Evolutionary conservation across 2,888 invertebrate species (phyloP), one percentile per base, ranked within the genome.

Genomic region (Alcis repandata): DNA sequence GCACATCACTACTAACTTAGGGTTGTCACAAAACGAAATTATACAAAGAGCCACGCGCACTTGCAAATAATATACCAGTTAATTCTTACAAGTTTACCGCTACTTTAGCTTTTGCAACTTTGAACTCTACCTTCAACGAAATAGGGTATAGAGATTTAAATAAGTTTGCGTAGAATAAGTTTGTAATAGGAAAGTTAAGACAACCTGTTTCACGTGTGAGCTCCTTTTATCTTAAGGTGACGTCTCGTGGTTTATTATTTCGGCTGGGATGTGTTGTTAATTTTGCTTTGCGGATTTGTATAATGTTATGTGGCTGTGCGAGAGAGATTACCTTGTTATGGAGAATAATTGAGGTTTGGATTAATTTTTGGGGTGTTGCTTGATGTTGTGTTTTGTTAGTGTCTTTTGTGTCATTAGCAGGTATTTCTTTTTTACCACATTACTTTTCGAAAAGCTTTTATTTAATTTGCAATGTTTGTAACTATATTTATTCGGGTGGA

Each of bases 211-310:
- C 88, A 83, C 84, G 86, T 86, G 80, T 86, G 82, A 84, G 87
- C 86, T 87, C 87, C 86, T 88, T 91, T 91, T 91, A 91, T 91
- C 91, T 91, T 84, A 85, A 90, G 89, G 90, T 89, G 90, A 90
- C 89, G 88, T 83, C 82, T 80, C 77, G 86, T 80, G 88, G 88
- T 89, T 89, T 89, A 89, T 90, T 90, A 90, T 90, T 89, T 89
- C 86, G 86, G 81, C 77, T 83, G 85, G 89, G 85, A 86, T 85
- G 86, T 85, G 84, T 83, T 78, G 83, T 81, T 85, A 86, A 87
- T 85, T 85, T 78, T 67, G 70, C 71, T 69, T 69, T 59, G 69
- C 64, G 73, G 75, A 67, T 67, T 73, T 72, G 77, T 72, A 67
- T 36, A 46, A 71, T 70, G 68, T 67, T 61, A 52, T 62, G 59